These are phyloP conservation scores for Cantharis rustica DNA, from an alignment of 2,888 invertebrate genomes.

Conservation along the genomic window DNA sequence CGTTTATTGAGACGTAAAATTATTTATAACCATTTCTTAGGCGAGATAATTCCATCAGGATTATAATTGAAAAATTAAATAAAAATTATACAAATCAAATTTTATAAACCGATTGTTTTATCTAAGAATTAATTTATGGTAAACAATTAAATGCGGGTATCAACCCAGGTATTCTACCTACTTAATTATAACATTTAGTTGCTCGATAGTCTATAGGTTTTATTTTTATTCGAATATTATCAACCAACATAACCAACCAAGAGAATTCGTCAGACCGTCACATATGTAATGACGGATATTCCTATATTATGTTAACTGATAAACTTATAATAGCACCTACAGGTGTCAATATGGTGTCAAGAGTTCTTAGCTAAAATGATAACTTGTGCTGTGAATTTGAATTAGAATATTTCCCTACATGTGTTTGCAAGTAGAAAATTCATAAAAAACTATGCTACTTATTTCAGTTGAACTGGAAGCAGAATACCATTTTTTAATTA, in stretches of 20 bases:
- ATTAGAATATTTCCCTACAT: not conserved
- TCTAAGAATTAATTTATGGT: not conserved
- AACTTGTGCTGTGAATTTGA: not conserved
- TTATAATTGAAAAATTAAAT: not conserved
- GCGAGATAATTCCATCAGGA: not conserved
- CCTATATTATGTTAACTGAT: not conserved
- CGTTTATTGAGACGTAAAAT: constrained; percentile 24
- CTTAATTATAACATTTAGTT: too few relatives aligned
- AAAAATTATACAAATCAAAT: not conserved
- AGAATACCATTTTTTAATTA: not conserved
- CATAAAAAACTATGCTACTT: not conserved
- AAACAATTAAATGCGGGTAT: too few relatives aligned
- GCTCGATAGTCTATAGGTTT: too few relatives aligned
- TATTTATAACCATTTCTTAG: constrained; percentile 13
- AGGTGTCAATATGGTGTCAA: not conserved
- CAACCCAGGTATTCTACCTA: too few relatives aligned
- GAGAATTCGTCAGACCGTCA: not conserved
- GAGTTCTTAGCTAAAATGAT: not conserved
- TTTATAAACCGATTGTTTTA: not conserved
- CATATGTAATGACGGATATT: not conserved
- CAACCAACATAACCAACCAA: not conserved
- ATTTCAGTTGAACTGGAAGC: not conserved
- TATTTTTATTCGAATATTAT: too few relatives aligned
- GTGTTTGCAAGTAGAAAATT: not conserved
- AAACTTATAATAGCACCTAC: not conserved